Base-by-base conservation (phyloP, 2,113 vertebrate genomes). In the Anolis carolinensis region DNA sequence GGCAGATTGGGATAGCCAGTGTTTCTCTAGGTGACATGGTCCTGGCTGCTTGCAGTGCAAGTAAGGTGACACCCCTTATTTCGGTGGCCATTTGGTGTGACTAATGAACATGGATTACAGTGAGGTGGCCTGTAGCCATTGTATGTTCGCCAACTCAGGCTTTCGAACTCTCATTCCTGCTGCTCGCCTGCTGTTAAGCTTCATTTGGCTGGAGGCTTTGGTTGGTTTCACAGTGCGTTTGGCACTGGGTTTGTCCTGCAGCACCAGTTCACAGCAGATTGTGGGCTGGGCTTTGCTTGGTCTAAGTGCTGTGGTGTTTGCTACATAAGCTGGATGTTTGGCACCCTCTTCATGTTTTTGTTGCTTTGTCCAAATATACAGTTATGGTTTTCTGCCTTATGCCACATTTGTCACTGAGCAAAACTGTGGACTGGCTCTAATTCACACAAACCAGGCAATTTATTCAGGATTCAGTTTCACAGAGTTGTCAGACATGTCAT, bases 131-230 rank as follows among this genome's bases (percentile, higher is more conserved):
- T 72, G 27, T 62, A 76, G n/a, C 25, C 23, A 4, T 4, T 67
- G 10, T 16, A 3, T 39, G 2, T 50, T 86, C 83, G 44, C 30
- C 50, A 82, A 8, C 4, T 0, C 0, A 9, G 13, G 25, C 74
- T 68, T 78, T 32, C 52, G 2, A 55, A 27, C 36, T 67, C 36
- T 50, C 3, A 52, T 72, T 83, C 70, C 67, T 85, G 23, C 6
- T 77, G 48, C n/a, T 68, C 77, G 27, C 39, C 84, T 71, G 48
- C 75, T 84, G 34, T 80, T 89, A 70, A 70, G 52, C 55, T 82
- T 0, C 3, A 2, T 59, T 74, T 44, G 72, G 48, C 25, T 67
- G 25, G n/a, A 82, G 25, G 0, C 20, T 89, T 62, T 50, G 78
- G 8, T 52, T 34, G 1, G 0, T 55, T 85, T 74, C 59, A 30